Evolutionary conservation across 1,140 invertebrate genomes (phyloP).

Genomic region (Bombus waltoni): DNA sequence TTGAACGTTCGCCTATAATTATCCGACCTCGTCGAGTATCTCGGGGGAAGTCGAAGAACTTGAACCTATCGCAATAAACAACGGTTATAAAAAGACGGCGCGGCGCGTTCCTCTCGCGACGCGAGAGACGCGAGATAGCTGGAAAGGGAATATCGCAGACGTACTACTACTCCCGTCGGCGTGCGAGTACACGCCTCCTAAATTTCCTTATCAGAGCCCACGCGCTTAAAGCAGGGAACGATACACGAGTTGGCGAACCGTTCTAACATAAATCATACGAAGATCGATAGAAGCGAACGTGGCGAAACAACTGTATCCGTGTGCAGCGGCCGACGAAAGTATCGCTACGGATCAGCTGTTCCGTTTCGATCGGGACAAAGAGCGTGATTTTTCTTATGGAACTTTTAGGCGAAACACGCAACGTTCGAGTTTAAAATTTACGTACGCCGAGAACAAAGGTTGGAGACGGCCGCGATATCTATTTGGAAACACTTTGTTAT

Average conservation of each 20-base stretch:
- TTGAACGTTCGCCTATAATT: slow-evolving; percentile 35
- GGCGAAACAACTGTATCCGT: background rate
- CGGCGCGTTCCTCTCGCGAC: background rate
- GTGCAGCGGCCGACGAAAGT: too few species aligned
- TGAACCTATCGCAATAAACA: slow-evolving; percentile 38
- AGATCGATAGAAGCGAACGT: background rate
- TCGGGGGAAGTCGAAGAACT: slow-evolving; percentile 12
- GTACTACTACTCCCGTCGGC: too few species aligned
- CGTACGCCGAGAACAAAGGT: too few species aligned
- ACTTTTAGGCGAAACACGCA: too few species aligned
- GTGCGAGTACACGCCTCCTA: slow-evolving; percentile 23
- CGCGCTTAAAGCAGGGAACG: background rate
- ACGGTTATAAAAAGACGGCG: background rate
- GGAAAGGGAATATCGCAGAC: background rate
- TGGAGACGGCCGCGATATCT: too few species aligned
- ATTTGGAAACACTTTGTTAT: too few species aligned
- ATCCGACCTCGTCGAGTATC: slow-evolving; percentile 7
- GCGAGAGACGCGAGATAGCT: background rate
- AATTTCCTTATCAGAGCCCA: slow-evolving; percentile 41
- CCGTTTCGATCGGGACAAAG: too few species aligned
- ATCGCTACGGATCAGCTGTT: too few species aligned
- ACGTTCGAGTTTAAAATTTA: too few species aligned
- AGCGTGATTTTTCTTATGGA: too few species aligned
- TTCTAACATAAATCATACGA: slow-evolving; percentile 2
- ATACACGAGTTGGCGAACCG: background rate